Percentiles rank a stretch among this genome's conserved stretches.
phyloP scores from a whole-genome alignment of 1,140 invertebrate genomes.

The Leptinotarsa texana region DNA sequence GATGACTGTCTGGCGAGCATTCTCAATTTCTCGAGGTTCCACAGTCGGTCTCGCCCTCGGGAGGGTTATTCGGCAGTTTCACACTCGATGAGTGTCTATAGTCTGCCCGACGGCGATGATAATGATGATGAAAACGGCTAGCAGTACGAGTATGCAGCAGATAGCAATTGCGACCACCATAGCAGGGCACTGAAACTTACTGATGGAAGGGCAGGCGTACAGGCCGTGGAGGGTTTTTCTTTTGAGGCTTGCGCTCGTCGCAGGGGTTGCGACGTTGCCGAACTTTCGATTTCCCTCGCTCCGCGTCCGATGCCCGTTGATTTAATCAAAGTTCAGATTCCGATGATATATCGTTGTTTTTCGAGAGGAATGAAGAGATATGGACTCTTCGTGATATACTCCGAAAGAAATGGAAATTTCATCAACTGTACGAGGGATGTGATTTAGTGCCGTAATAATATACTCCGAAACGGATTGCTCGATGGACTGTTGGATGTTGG shows the following conservation, averaged over 20 bases:
- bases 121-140: slow-evolving; percentile 76
- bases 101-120: slow-evolving; percentile 77
- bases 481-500: too few species aligned
- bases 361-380: neutral
- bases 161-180: slow-evolving; percentile 77
- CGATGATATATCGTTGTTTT: neutral
- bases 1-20: neutral
- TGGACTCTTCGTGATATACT: neutral
- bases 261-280: slow-evolving; percentile 6
- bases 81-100: slow-evolving; percentile 56
- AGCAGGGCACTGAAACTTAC: slow-evolving; percentile 39
- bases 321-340: slow-evolving; percentile 5
- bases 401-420: too few species aligned
- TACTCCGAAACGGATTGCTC: too few species aligned
- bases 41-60: neutral
- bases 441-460: too few species aligned
- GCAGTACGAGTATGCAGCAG: slow-evolving; percentile 74
- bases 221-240: slow-evolving; percentile 17
- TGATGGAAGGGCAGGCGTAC: slow-evolving; percentile 15
- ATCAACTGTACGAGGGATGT: too few species aligned
- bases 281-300: neutral
- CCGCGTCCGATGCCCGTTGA: neutral
- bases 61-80: neutral
- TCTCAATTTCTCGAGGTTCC: neutral
- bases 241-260: slow-evolving; percentile 32